These are phyloP conservation scores for Parnassius mnemosyne DNA, from an alignment of 2,888 invertebrate genomes.

Conservation along the genomic window DNA sequence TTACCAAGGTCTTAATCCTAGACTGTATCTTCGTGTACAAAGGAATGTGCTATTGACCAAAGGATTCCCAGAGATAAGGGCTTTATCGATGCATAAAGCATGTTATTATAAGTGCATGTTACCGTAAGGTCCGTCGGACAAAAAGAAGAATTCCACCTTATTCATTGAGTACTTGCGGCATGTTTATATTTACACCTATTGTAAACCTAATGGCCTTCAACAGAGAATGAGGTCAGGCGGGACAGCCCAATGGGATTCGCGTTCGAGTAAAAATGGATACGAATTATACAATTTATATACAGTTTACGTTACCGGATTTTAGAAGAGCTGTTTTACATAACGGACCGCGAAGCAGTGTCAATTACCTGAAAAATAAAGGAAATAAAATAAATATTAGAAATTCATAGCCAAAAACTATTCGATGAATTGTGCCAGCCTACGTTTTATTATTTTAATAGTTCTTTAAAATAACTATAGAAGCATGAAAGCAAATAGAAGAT, in stretches of 20 bases:
- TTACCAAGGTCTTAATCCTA: conserved; percentile 32
- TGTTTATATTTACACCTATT: conserved; percentile 65
- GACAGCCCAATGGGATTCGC: conserved; percentile 6
- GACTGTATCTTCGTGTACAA: conserved; percentile 53
- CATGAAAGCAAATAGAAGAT: no score
- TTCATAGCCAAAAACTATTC: not conserved
- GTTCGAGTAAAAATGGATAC: conserved; percentile 9
- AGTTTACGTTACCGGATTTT: conserved; percentile 18
- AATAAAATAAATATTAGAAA: not conserved
- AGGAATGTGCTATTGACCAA: conserved; percentile 69
- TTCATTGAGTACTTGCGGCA: conserved; percentile 56
- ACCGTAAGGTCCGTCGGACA: conserved; percentile 40
- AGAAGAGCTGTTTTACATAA: not conserved
- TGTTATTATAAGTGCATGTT: conserved; percentile 68
- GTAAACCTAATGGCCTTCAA: conserved; percentile 50
- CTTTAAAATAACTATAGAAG: no score
- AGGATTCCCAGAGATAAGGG: conserved; percentile 67
- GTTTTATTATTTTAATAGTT: no score
- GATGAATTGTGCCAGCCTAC: no score
- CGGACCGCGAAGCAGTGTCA: not conserved
- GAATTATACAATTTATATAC: conserved; percentile 5
- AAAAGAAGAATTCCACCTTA: conserved; percentile 50
- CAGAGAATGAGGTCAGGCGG: conserved; percentile 31
- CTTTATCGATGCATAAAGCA: conserved; percentile 75
- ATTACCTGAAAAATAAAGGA: conserved; percentile 18